Percentiles rank a stretch among this genome's conserved stretches.
Conservation (phyloP, 2,888 invertebrate genomes). For the Leptopterna dolabrata region DNA sequence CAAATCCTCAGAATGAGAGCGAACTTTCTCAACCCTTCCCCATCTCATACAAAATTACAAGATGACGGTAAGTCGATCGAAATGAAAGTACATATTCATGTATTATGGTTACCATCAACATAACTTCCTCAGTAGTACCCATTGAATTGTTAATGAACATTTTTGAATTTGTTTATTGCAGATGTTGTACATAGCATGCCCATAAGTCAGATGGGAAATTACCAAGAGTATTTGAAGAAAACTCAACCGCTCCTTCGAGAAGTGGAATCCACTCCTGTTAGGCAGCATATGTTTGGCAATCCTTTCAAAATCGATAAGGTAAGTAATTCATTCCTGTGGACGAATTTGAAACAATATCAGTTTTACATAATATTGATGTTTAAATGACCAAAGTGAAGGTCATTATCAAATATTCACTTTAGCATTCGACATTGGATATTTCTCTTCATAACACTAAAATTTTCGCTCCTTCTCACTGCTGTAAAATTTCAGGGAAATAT, state of each 20-base stretch:
- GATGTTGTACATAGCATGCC: conserved; percentile 96
- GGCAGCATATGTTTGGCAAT: conserved; percentile 99
- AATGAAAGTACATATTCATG: conserved; percentile 20
- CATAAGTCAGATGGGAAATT: conserved; percentile 99
- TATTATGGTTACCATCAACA: too few relatives aligned
- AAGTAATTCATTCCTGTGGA: conserved; percentile 5
- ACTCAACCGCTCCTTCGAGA: conserved; percentile 92
- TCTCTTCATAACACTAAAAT: too few relatives aligned
- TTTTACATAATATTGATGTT: too few relatives aligned
- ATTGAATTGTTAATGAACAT: not conserved
- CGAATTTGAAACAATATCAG: too few relatives aligned
- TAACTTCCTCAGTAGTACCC: not conserved
- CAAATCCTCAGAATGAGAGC: conserved; percentile 95
- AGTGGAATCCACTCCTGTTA: conserved; percentile 92
- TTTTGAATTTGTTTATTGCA: conserved; percentile 54
- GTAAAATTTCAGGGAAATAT: too few relatives aligned
- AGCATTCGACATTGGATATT: too few relatives aligned
- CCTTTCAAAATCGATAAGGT: conserved; percentile 99
- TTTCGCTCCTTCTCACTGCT: too few relatives aligned
- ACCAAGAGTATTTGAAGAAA: conserved; percentile 96
- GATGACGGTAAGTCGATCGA: conserved; percentile 73
- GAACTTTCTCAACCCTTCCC: conserved; percentile 87
- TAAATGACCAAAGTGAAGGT: too few relatives aligned
- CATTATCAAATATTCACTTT: too few relatives aligned
- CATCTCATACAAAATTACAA: conserved; percentile 78